These are phyloP conservation scores for Hirtodrosophila histrioides DNA, from an alignment of 2,888 invertebrate species.

Conservation along the genomic window DNA sequence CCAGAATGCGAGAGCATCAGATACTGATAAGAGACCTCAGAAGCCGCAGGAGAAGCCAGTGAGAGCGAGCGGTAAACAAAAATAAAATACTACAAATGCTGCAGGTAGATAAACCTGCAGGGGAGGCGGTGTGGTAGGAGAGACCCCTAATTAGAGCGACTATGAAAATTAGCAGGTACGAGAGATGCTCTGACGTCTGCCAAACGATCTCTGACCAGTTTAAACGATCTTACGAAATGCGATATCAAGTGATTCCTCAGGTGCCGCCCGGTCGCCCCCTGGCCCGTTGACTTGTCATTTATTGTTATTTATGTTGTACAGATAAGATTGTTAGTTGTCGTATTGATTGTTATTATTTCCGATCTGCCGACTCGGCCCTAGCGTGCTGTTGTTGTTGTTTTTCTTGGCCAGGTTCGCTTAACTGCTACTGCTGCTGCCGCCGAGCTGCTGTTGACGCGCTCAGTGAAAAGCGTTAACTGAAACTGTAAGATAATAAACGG, in stretches of 20 bases:
- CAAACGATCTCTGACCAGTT: conserved; percentile 1
- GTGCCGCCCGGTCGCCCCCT: conserved; percentile 13
- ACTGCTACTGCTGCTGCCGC: neutral
- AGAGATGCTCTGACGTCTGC: conserved; percentile 18
- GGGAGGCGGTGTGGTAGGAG: conserved; percentile 4
- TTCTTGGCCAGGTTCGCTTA: too few species aligned
- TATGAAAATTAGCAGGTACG: conserved; percentile 66
- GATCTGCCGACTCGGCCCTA: conserved; percentile 52
- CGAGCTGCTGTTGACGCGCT: conserved; percentile 50
- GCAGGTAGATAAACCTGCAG: conserved; percentile 29
- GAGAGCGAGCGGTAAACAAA: conserved; percentile 29
- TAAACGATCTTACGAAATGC: conserved; percentile 19
- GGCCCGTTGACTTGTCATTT: conserved; percentile 43
- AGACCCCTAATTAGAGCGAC: conserved; percentile 60
- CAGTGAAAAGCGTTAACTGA: conserved; percentile 65
- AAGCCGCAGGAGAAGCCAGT: conserved; percentile 11
- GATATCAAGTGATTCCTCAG: conserved; percentile 37
- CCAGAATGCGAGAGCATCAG: conserved; percentile 35
- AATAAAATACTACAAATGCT: conserved; percentile 15
- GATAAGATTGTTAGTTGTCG: conserved; percentile 57
- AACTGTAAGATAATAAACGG: conserved; percentile 61
- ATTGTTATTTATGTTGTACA: conserved; percentile 62
- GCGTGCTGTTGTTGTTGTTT: conserved; percentile 3
- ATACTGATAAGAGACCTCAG: conserved; percentile 51
- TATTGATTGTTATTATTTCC: conserved; percentile 48